These are phyloP conservation scores for Oophaga sylvatica DNA, from an alignment of 2,797 vertebrate genomes.

Conservation along the genomic window DNA sequence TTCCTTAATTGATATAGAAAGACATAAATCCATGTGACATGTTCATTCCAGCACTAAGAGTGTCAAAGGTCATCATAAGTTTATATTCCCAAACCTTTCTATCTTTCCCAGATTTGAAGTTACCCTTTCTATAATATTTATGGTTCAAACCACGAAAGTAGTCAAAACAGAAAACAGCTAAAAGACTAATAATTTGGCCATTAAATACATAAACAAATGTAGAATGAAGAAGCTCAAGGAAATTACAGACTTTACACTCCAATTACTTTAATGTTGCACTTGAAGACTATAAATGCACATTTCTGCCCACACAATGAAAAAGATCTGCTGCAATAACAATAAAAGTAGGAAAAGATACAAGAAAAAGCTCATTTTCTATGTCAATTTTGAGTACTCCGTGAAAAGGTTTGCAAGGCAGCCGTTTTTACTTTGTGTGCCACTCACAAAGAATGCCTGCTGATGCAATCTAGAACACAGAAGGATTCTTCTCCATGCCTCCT, in stretches of 20 bases:
- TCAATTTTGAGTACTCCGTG: conserved; percentile 41
- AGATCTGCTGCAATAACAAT: conserved; percentile 23
- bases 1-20: too few relatives aligned
- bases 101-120: too few relatives aligned
- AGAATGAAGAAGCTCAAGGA: neutral
- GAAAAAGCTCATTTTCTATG: conserved; percentile 46
- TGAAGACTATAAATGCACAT: conserved; percentile 18
- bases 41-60: too few relatives aligned
- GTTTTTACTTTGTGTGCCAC: conserved; percentile 37
- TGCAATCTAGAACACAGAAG: conserved; percentile 44
- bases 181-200: conserved; percentile 3
- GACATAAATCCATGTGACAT: too few relatives aligned
- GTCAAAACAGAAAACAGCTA: neutral
- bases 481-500: conserved; percentile 33
- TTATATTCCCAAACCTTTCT: too few relatives aligned
- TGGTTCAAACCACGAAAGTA: neutral
- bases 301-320: conserved; percentile 17
- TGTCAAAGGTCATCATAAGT: too few relatives aligned
- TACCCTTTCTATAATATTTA: neutral
- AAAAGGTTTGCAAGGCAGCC: conserved; percentile 42
- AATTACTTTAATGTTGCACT: conserved; percentile 15
- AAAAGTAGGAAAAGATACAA: neutral
- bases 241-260: conserved; percentile 26
- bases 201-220: conserved; percentile 23
- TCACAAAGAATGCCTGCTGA: conserved; percentile 58